A percentile compares a stretch with the other conserved stretches of the same genome.
phyloP scores from a whole-genome alignment of 2,113 vertebrate genomes.

The Leucopsar rothschildi region DNA sequence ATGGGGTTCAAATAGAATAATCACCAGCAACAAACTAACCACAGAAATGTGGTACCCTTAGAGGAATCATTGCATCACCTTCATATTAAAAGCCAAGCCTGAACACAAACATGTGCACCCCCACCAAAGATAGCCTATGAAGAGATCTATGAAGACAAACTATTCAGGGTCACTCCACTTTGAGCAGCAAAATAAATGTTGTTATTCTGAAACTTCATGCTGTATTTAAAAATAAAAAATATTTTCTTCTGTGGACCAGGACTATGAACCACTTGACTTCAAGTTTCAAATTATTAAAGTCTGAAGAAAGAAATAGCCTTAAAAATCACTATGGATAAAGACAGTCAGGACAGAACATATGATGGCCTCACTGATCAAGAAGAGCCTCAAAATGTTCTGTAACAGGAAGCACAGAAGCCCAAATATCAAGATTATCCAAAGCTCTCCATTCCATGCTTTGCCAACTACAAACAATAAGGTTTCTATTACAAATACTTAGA shows the following conservation, averaged over 20 bases:
- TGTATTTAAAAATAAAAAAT: background rate
- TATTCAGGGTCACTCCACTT: background rate
- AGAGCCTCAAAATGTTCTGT: background rate
- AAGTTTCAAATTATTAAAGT: background rate
- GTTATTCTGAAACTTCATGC: background rate
- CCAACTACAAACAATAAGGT: background rate
- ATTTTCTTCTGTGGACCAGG: background rate
- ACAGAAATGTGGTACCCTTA: background rate
- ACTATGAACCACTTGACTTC: background rate
- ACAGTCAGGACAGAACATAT: background rate
- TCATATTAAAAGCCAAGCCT: background rate
- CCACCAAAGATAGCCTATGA: background rate
- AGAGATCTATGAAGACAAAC: background rate
- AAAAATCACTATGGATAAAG: background rate
- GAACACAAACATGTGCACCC: fast-evolving
- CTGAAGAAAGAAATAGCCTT: background rate
- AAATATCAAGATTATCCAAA: background rate
- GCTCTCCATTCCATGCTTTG: background rate
- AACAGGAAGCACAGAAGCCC: background rate
- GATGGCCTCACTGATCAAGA: fast-evolving
- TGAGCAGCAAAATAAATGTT: background rate
- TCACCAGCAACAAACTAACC: background rate
- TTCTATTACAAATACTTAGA: background rate
- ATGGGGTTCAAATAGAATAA: background rate
- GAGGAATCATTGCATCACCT: background rate